A percentile compares a stretch with the other conserved stretches of the same genome.
Conservation (phyloP, 2,888 invertebrate genomes). For the Chrysolina haemoptera region DNA sequence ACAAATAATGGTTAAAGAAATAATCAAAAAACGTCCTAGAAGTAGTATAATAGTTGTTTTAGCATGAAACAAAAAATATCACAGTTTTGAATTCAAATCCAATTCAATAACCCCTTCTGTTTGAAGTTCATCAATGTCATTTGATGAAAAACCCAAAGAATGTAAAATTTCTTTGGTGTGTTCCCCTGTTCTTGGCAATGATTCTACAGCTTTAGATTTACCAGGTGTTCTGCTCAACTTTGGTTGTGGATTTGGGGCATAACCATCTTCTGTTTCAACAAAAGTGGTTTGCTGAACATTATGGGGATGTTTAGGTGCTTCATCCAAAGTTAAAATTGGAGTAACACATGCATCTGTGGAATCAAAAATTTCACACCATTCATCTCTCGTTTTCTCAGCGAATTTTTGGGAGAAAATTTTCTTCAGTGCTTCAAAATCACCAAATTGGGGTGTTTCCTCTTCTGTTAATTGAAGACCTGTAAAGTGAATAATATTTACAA, state of each 20-base stretch:
- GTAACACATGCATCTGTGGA: slow-evolving; percentile 93
- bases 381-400: slow-evolving; percentile 83
- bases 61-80: slow-evolving; percentile 30
- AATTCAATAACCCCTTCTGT: slow-evolving; percentile 64
- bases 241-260: slow-evolving; percentile 85
- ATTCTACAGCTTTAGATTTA: slow-evolving; percentile 65
- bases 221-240: slow-evolving; percentile 84
- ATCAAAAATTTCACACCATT: slow-evolving; percentile 89
- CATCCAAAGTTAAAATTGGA: slow-evolving; percentile 85
- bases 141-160: slow-evolving; percentile 75
- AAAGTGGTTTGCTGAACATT: slow-evolving; percentile 79
- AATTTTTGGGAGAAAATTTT: slow-evolving; percentile 78
- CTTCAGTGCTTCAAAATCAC: slow-evolving; percentile 73
- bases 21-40: background rate
- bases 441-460: slow-evolving; percentile 76
- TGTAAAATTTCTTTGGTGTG: slow-evolving; percentile 79
- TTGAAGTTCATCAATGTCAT: slow-evolving; percentile 72
- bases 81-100: slow-evolving; percentile 57
- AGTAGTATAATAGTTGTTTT: background rate
- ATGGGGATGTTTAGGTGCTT: slow-evolving; percentile 80
- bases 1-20: too few species aligned
- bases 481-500: background rate
- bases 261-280: slow-evolving; percentile 64
- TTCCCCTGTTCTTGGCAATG: slow-evolving; percentile 73
- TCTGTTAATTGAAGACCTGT: slow-evolving; percentile 75